Conservation (phyloP, 2,888 invertebrate genomes). For the Clistopyga incitator region DNA sequence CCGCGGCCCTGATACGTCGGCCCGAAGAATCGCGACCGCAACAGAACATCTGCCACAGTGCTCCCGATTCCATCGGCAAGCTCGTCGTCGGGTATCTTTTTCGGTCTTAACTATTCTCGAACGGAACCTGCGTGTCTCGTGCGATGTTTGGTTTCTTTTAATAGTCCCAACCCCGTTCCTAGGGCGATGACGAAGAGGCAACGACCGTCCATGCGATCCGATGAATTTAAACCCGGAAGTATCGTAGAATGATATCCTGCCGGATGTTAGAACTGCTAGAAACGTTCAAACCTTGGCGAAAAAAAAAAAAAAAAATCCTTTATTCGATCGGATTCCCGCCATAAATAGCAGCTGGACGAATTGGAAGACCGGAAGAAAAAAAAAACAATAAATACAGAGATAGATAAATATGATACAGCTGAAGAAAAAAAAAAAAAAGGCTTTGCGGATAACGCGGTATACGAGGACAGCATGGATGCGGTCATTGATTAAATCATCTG, state of each 20-base stretch:
- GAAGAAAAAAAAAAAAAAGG: no score
- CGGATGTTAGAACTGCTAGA: background rate
- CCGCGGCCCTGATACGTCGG: conserved; percentile 57
- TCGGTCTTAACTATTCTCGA: conserved; percentile 55
- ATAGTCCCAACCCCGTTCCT: conserved; percentile 60
- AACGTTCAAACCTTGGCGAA: background rate
- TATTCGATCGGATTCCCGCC: background rate
- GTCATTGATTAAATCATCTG: conserved; percentile 64
- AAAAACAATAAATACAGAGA: background rate
- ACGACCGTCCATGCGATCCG: conserved; percentile 16
- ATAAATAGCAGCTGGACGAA: background rate
- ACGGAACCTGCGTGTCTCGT: conserved; percentile 49
- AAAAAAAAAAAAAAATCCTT: conserved; percentile 8
- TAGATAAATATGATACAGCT: conserved; percentile 5
- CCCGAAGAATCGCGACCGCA: conserved; percentile 47
- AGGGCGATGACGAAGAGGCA: conserved; percentile 40
- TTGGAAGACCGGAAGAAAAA: background rate
- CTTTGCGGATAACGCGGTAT: background rate
- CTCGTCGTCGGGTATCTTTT: conserved; percentile 20
- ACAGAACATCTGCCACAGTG: conserved; percentile 26
- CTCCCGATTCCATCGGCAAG: conserved; percentile 46
- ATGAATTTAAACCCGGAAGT: conserved; percentile 58
- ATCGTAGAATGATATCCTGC: background rate
- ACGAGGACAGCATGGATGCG: conserved; percentile 45
- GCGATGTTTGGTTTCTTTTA: conserved; percentile 60